Base-by-base conservation (phyloP, 2,113 vertebrate genomes). In the Xenotilapia leptura region DNA sequence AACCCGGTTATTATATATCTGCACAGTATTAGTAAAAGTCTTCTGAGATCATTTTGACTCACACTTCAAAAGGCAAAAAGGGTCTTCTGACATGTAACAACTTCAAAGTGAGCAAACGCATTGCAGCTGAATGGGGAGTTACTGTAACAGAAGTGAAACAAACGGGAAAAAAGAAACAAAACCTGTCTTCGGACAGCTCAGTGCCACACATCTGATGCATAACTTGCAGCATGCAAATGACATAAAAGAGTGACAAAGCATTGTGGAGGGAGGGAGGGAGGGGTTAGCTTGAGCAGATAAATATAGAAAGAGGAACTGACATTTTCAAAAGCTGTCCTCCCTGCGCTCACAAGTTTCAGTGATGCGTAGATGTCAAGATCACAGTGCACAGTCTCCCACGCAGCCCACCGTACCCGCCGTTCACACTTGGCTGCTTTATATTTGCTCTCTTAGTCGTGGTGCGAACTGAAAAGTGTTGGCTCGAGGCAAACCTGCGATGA, bases 241-340 rank as follows among this genome's bases (percentile, higher is more conserved):
- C 86, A 73, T 70, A 86, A 86, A 87, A 90, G 31, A 77, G 75
- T 89, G 89, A 93, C 93, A 94, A 90, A 89, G 88, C 82, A 83
- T 11, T 19, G 23, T 42, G 80, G 4, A 70, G 7, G 7, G 53
- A 54, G 4, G 28, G 5, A 60, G 7, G 7, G 3, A 21, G 3
- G 21, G 65, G 73, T 51, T 80, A 9, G n/a, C 17, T 79, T 58
- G 51, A 2, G 9, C 73, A 77, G 92, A 45, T 93, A 95, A 94
- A 94, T 93, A 95, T 94, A 96, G 95, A 93, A 96, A 90, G 90
- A 95, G 95, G 96, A 96, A 96, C 93, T 95, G 93, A 92, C 93
- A 94, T 90, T 95, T 94, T 94, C 91, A 95, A 91, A 95, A 93
- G 86, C 91, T 90, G 92, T 92, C 95, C 92, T 95, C 83, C 79